Percentiles rank a stretch among this genome's conserved stretches.
Conservation (phyloP, 2,888 invertebrate species). For the Minunthozetes semirufus region DNA sequence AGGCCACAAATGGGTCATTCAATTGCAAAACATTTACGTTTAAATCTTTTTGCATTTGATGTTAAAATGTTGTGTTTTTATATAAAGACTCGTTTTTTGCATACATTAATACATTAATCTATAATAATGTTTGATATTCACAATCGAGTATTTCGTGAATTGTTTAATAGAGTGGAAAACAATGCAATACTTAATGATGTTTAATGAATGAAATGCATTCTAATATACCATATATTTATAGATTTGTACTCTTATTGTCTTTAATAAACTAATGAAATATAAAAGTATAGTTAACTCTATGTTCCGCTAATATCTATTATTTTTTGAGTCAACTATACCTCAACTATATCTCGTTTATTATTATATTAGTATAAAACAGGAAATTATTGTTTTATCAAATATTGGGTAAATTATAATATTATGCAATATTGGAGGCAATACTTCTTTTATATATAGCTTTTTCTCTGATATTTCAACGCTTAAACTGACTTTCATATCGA, state of each 20-base stretch:
- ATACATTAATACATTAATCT: slow-evolving; percentile 20
- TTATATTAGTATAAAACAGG: not conserved
- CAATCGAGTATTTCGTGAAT: not conserved
- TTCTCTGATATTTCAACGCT: not conserved
- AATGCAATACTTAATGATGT: slow-evolving; percentile 10
- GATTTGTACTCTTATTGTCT: not conserved
- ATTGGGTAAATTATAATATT: not conserved
- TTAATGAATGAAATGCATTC: slow-evolving; percentile 4
- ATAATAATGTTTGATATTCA: not conserved
- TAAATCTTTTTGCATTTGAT: not conserved
- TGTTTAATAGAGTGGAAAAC: not conserved
- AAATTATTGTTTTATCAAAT: not conserved
- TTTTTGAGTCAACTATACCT: not conserved
- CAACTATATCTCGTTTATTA: not conserved
- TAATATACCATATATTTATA: not conserved
- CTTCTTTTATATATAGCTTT: not conserved
- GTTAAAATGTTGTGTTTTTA: no score
- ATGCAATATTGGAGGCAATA: not conserved
- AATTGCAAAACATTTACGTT: not conserved
- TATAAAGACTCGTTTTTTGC: not conserved
- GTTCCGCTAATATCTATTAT: no score
- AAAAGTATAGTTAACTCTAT: not conserved
- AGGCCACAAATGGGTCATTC: not conserved
- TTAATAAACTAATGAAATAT: not conserved
- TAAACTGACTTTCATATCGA: not conserved